These are phyloP conservation scores for Chiridota heheva DNA, from an alignment of 35 echinoderm and acorn worm species.

Conservation along the genomic window DNA sequence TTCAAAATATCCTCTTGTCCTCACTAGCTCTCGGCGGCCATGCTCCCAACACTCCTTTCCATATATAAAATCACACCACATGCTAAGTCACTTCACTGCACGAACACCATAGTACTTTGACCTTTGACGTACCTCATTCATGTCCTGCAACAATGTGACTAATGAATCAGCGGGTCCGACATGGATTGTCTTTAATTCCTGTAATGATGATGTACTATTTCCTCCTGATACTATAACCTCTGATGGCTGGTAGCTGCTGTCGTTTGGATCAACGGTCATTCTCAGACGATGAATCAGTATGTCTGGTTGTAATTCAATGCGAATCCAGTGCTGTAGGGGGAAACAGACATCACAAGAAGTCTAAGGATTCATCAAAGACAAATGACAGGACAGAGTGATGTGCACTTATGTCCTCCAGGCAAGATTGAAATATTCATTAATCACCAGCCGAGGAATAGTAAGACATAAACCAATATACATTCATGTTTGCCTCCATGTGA, in stretches of 20 bases:
- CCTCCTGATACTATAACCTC: constrained; percentile 82
- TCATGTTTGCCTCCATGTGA: background rate
- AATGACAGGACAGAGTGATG: too few species aligned
- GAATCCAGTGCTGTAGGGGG: constrained; percentile 83
- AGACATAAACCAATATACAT: background rate
- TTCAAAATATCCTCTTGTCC: background rate
- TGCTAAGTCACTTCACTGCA: background rate
- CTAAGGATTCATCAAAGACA: too few species aligned
- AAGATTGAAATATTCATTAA: background rate
- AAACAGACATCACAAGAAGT: background rate
- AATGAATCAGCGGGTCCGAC: constrained; percentile 82
- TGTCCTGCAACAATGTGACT: constrained; percentile 85
- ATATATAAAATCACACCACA: background rate
- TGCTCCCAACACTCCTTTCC: background rate
- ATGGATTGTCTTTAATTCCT: constrained; percentile 79
- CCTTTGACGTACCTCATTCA: constrained; percentile 60
- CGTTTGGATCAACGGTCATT: constrained; percentile 91
- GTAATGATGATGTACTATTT: constrained; percentile 45
- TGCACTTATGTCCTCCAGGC: background rate
- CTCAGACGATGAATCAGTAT: constrained; percentile 80
- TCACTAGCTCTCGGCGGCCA: background rate
- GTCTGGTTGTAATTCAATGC: constrained; percentile 83
- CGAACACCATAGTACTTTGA: background rate
- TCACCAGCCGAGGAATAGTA: background rate
- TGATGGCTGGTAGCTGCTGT: constrained; percentile 97